Conservation (phyloP, 1,140 invertebrate genomes). For the Diuraphis noxia region DNA sequence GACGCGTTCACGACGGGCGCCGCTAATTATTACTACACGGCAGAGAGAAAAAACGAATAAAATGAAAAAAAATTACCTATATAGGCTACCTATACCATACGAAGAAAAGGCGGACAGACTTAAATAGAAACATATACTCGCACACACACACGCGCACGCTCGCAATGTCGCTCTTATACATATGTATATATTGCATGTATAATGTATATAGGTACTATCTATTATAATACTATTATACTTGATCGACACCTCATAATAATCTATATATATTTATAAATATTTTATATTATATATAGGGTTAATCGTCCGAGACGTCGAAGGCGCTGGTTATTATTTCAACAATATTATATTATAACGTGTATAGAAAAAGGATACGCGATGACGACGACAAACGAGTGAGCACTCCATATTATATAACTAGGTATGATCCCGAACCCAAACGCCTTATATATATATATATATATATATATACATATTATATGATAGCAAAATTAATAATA, state of each 20-base stretch:
- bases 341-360: background rate
- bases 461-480: too few relatives aligned
- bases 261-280: background rate
- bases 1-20: slow-evolving; percentile 47
- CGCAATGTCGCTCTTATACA: background rate
- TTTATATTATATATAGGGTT: background rate
- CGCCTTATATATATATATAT: background rate
- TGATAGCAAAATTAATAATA: too few relatives aligned
- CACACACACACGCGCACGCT: background rate
- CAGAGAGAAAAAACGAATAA: background rate
- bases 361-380: background rate
- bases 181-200: background rate
- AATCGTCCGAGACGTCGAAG: background rate
- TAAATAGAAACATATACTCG: background rate
- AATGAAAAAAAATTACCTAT: background rate
- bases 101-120: background rate
- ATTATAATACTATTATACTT: background rate
- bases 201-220: background rate
- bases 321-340: background rate
- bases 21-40: slow-evolving; percentile 48
- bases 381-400: background rate
- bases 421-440: background rate
- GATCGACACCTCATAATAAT: background rate
- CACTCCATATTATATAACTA: too few relatives aligned
- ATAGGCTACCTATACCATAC: background rate